A percentile compares a stretch with the other conserved stretches of the same genome.
phyloP scores from a whole-genome alignment of 2,888 invertebrate genomes.

The Drosophila yooni region DNA sequence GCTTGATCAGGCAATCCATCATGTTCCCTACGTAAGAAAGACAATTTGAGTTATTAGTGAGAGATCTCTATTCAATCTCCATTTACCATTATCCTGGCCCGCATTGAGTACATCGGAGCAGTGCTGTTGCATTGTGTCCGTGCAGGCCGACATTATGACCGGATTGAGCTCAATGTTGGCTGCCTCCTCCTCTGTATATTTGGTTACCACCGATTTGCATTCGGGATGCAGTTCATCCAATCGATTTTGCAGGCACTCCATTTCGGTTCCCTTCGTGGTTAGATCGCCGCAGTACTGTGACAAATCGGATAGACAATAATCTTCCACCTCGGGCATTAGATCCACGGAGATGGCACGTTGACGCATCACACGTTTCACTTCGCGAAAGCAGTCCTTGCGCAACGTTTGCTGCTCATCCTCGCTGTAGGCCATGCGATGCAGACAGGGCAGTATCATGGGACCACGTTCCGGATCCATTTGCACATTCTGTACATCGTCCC shows the following conservation, averaged over 20 bases:
- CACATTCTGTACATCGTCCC: constrained; percentile 88
- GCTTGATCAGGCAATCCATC: constrained; percentile 96
- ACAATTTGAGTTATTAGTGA: not conserved
- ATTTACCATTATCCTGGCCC: constrained; percentile 89
- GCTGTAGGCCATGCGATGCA: constrained; percentile 90
- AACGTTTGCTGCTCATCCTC: constrained; percentile 86
- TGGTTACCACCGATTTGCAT: constrained; percentile 91
- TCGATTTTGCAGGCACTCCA: constrained; percentile 95
- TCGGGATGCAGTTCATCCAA: constrained; percentile 88
- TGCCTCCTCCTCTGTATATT: constrained; percentile 95
- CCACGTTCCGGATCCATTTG: constrained; percentile 91
- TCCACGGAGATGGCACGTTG: constrained; percentile 96
- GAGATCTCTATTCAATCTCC: not conserved
- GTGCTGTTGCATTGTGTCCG: constrained; percentile 90
- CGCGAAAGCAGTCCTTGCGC: constrained; percentile 87
- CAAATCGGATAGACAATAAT: constrained; percentile 94
- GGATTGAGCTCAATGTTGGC: constrained; percentile 96
- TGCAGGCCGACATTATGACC: constrained; percentile 92
- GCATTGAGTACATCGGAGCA: constrained; percentile 89
- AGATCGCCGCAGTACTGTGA: constrained; percentile 93
- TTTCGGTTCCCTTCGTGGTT: constrained; percentile 95
- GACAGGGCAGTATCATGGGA: constrained; percentile 94
- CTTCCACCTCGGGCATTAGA: constrained; percentile 97
- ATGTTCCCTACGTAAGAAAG: constrained; percentile 87
- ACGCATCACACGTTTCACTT: constrained; percentile 96